A percentile compares a stretch with the other conserved stretches of the same genome.
These are phyloP conservation scores for Dinoponera quadriceps DNA, from an alignment of 1,140 invertebrate genomes.

Conservation along the genomic window DNA sequence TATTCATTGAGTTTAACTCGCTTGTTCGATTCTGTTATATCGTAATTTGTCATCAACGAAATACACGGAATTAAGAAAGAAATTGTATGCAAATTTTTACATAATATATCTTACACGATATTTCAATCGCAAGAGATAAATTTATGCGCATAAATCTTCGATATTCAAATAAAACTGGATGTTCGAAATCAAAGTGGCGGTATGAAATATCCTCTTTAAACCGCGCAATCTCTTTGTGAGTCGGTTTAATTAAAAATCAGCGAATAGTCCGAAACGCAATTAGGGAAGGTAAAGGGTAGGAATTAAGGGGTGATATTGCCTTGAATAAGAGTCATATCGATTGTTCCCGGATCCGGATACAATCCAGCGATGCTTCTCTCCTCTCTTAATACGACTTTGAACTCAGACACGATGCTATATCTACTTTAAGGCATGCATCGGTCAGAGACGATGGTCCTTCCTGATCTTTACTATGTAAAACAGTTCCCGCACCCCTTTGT, in stretches of 20 bases:
- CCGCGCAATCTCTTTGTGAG: conserved; percentile 21
- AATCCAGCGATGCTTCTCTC: neutral
- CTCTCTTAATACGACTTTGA: conserved; percentile 3
- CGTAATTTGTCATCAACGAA: conserved; percentile 8
- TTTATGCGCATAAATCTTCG: conserved; percentile 27
- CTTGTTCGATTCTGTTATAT: neutral
- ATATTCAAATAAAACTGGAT: neutral
- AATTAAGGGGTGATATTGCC: neutral
- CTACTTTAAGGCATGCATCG: conserved; percentile 69
- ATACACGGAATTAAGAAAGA: no score
- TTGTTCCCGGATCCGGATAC: conserved; percentile 25
- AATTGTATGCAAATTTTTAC: neutral
- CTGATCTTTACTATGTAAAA: conserved; percentile 77
- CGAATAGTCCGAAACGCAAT: conserved; percentile 39
- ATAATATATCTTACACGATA: neutral
- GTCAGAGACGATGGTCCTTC: conserved; percentile 37
- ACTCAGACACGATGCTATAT: conserved; percentile 16
- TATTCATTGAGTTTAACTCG: neutral
- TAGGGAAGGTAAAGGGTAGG: conserved; percentile 26
- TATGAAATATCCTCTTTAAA: conserved; percentile 37
- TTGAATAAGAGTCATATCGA: conserved; percentile 35
- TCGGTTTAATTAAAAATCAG: conserved; percentile 54
- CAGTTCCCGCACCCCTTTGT: conserved; percentile 74
- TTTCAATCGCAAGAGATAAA: neutral
- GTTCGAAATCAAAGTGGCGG: neutral